Base-by-base conservation (phyloP, 2,113 vertebrate species). In the Oceanodroma tethys region DNA sequence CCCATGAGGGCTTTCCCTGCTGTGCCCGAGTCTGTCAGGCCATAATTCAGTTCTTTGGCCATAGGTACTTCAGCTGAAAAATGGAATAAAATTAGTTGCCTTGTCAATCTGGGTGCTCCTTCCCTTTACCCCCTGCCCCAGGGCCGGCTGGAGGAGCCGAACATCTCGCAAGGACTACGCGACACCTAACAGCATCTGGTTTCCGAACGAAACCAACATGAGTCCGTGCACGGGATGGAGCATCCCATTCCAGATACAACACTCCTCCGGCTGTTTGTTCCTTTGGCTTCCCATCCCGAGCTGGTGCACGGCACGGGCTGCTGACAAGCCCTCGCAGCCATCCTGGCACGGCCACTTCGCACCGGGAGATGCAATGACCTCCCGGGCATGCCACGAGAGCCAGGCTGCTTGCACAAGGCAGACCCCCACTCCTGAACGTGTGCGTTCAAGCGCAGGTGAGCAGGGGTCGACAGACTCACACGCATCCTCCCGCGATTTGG, bases 181-280 rank as follows among this genome's bases (percentile, higher is more conserved):
- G 47, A 53, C 0, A 0, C 88, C 70, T 45, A 16, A 62, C 52
- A 63, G 52, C 6, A 1, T 17, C 60, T 70, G 65, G 32, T 58
- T 86, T 56, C 13, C 84, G 29, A 53, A 72, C 27, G 22, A 87
- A 65, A 56, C 22, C 86, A 90, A 83, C 58, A 26, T 0, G 22
- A 83, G 25, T 4, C 62, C 3, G 0, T 20, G 52, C 21, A 23
- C 0, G 30, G 66, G 82, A 92, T 0, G 0, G 63, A 58, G 58
- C 34, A 45, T 16, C 70, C 85, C 40, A 45, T 21, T 78, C 56
- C 67, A 83, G 78, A 68, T 14, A 40, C 30, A 48, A 13, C 40
- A 12, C 25, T 67, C 70, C 90, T 67, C 43, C 0, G 3, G 86
- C 83, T 73, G 30, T 19, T 63, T 22, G 53, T 0, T 81, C 76